A percentile compares a stretch with the other conserved stretches of the same genome.
These are phyloP conservation scores for Vimba vimba DNA, from an alignment of 2,113 vertebrate species.

Conservation along the genomic window DNA sequence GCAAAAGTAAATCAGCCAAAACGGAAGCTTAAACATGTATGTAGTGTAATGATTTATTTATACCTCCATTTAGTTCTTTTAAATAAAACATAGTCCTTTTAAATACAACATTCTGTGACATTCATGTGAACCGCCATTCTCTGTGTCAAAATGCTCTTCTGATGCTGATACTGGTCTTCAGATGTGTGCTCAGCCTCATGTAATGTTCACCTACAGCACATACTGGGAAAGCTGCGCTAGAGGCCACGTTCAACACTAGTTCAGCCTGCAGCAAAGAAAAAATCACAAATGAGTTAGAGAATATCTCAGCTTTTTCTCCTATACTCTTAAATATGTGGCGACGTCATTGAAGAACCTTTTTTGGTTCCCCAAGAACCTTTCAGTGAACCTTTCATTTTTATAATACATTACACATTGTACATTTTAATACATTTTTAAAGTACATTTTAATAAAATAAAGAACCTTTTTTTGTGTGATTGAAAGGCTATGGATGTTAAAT, in stretches of 20 bases:
- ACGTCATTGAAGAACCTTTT: too few species aligned
- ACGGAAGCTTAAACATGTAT: not conserved
- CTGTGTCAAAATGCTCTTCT: not conserved
- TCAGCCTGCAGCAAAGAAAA: not conserved
- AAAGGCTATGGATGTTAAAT: too few species aligned
- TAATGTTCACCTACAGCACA: conserved; percentile 10
- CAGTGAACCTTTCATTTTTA: too few species aligned
- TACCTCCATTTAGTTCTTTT: not conserved
- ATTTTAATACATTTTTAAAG: too few species aligned
- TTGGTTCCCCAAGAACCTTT: too few species aligned
- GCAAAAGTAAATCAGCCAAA: not conserved
- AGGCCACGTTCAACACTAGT: not conserved
- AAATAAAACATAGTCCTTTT: conserved; percentile 19
- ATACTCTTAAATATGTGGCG: too few species aligned
- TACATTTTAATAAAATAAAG: too few species aligned
- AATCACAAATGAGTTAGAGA: not conserved
- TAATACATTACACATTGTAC: too few species aligned
- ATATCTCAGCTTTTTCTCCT: not conserved
- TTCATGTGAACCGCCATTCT: not conserved
- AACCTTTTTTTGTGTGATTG: too few species aligned
- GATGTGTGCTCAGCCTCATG: not conserved
- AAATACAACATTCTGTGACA: conserved; percentile 22
- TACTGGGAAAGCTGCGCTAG: not conserved
- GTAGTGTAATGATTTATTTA: not conserved
- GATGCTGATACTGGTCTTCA: not conserved